These are phyloP conservation scores for Cephalophus harveyi DNA, from an alignment of 2,113 vertebrate genomes.

Conservation along the genomic window DNA sequence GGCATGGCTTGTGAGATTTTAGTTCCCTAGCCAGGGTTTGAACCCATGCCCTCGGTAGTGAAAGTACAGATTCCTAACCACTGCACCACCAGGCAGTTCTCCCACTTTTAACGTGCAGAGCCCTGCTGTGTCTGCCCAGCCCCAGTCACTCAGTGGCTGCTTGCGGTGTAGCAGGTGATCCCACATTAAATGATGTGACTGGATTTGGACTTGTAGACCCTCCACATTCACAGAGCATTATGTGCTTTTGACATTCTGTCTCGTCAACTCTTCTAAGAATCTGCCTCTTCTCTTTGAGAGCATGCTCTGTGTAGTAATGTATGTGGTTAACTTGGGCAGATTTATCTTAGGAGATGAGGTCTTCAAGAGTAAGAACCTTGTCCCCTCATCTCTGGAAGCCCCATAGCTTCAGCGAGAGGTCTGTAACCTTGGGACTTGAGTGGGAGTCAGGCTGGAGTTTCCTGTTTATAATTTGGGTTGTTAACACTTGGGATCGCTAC, in stretches of 20 bases:
- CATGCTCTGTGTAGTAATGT: background rate
- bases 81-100: background rate
- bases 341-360: background rate
- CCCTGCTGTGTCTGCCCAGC: background rate
- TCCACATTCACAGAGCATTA: background rate
- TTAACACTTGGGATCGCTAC: constrained; percentile 47
- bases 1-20: background rate
- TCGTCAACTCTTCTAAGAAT: background rate
- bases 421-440: constrained; percentile 32
- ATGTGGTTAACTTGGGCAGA: too few species aligned
- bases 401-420: background rate
- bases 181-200: background rate
- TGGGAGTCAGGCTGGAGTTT: constrained; percentile 52
- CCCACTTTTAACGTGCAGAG: background rate
- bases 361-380: background rate
- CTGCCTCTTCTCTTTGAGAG: fast-evolving
- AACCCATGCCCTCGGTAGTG: background rate
- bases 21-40: background rate
- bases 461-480: constrained; percentile 65
- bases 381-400: background rate
- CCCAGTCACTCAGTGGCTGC: background rate
- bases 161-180: fast-evolving
- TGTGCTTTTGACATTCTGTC: background rate
- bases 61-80: background rate
- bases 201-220: background rate